A percentile compares a stretch with the other conserved stretches of the same genome.
phyloP scores from a whole-genome alignment of 2,113 vertebrate species.

The Danio rerio region DNA sequence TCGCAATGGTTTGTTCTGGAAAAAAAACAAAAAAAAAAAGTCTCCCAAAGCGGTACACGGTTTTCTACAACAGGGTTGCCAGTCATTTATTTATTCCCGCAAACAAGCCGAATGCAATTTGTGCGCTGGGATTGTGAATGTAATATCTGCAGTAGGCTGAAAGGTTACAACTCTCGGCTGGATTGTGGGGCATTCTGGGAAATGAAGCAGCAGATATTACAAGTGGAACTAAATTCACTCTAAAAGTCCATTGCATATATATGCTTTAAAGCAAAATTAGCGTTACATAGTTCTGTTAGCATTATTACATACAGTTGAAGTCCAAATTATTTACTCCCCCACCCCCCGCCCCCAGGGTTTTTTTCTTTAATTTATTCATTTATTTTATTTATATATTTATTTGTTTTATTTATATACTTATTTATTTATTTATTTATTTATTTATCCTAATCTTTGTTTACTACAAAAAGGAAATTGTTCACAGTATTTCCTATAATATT shows the following conservation, averaged over 20 bases:
- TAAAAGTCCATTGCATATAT: constrained; percentile 65
- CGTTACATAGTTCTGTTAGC: constrained; percentile 58
- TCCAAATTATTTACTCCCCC: too few relatives aligned
- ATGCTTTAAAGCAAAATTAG: constrained; percentile 63
- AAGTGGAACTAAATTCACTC: constrained; percentile 66
- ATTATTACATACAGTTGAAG: neutral
- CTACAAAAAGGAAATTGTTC: too few relatives aligned
- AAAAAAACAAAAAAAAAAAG: constrained; percentile 56
- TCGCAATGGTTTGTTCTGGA: constrained; percentile 61
- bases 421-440: too few relatives aligned
- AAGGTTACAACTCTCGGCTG: neutral
- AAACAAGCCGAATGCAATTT: constrained; percentile 61
- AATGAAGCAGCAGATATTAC: constrained; percentile 39
- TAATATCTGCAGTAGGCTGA: constrained; percentile 18
- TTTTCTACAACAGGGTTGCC: constrained; percentile 39
- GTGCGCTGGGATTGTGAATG: constrained; percentile 52
- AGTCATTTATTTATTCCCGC: constrained; percentile 57
- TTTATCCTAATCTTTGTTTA: too few relatives aligned
- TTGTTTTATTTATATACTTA: too few relatives aligned
- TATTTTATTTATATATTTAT: too few relatives aligned
- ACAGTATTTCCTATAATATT: too few relatives aligned
- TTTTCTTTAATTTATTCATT: too few relatives aligned
- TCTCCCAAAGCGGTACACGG: constrained; percentile 61
- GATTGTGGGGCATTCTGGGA: constrained; percentile 47
- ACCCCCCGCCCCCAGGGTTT: too few relatives aligned